These are phyloP conservation scores for Antheraea pernyi DNA, from an alignment of 1,140 invertebrate species.

Conservation along the genomic window DNA sequence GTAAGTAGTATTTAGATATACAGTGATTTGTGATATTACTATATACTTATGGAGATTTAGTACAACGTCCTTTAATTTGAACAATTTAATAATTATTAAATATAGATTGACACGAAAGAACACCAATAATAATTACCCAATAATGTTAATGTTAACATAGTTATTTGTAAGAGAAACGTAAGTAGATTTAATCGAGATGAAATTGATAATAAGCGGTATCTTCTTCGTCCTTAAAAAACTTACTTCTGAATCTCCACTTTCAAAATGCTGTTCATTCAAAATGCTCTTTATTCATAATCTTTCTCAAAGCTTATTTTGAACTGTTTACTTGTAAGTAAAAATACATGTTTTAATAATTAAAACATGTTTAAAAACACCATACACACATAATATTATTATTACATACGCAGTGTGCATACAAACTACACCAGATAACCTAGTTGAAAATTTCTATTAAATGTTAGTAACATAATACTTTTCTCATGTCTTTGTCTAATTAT, in stretches of 20 bases:
- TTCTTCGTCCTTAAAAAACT: neutral
- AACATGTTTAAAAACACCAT: neutral
- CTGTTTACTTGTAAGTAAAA: neutral
- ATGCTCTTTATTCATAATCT: neutral
- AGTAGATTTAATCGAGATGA: neutral
- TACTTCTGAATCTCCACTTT: neutral
- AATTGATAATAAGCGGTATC: neutral
- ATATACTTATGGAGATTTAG: conserved; percentile 69
- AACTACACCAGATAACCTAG: neutral
- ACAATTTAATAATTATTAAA: conserved; percentile 60
- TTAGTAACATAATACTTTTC: neutral
- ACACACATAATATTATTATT: neutral
- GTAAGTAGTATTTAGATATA: conserved; percentile 60
- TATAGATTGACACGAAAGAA: conserved; percentile 68
- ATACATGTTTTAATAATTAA: neutral
- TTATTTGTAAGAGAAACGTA: conserved; percentile 25
- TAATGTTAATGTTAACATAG: conserved; percentile 54
- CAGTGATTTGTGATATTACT: conserved; percentile 77
- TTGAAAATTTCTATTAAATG: neutral
- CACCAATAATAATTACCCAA: conserved; percentile 60
- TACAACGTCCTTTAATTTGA: conserved; percentile 71
- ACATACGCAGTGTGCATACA: neutral
- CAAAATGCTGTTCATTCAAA: neutral
- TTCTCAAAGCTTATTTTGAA: neutral
- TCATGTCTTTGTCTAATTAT: neutral